Conservation (phyloP, 2,888 invertebrate genomes). For the Ennomos fuscantarius region DNA sequence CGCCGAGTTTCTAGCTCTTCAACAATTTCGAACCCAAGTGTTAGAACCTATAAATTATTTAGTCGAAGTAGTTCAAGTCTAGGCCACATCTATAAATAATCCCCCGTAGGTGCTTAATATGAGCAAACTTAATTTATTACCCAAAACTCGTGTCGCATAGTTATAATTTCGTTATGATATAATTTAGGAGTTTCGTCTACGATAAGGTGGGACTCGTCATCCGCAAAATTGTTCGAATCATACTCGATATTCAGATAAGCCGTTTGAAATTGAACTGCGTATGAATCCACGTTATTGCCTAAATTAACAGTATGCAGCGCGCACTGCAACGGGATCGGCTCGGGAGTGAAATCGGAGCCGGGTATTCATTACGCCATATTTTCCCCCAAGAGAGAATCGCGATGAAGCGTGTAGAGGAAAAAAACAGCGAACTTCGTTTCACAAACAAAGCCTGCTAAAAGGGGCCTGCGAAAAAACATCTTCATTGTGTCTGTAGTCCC, state of each 20-base stretch:
- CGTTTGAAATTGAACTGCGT: conserved; percentile 11
- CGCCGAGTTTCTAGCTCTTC: conserved; percentile 51
- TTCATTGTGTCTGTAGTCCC: conserved; percentile 82
- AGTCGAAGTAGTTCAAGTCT: conserved; percentile 60
- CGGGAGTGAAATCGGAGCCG: conserved; percentile 57
- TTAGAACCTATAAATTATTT: conserved; percentile 66
- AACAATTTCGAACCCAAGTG: conserved; percentile 60
- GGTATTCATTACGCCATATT: conserved; percentile 76
- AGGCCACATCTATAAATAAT: conserved; percentile 60
- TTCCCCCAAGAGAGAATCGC: conserved; percentile 66
- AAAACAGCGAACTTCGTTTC: conserved; percentile 79
- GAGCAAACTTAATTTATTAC: conserved; percentile 50
- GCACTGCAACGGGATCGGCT: conserved; percentile 36
- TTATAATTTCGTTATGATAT: conserved; percentile 28
- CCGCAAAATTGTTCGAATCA: conserved; percentile 34
- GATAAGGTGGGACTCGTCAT: conserved; percentile 39
- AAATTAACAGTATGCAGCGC: conserved; percentile 55
- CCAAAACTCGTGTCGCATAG: conserved; percentile 30
- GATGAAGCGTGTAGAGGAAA: conserved; percentile 72
- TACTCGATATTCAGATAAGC: conserved; percentile 40
- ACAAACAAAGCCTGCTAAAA: conserved; percentile 81
- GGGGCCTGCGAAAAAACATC: conserved; percentile 80
- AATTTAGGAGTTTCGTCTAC: conserved; percentile 35
- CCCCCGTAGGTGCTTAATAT: conserved; percentile 45
- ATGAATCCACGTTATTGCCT: conserved; percentile 47